phyloP scores from a whole-genome alignment of 2,113 vertebrate genomes.

The Suricata suricatta region DNA sequence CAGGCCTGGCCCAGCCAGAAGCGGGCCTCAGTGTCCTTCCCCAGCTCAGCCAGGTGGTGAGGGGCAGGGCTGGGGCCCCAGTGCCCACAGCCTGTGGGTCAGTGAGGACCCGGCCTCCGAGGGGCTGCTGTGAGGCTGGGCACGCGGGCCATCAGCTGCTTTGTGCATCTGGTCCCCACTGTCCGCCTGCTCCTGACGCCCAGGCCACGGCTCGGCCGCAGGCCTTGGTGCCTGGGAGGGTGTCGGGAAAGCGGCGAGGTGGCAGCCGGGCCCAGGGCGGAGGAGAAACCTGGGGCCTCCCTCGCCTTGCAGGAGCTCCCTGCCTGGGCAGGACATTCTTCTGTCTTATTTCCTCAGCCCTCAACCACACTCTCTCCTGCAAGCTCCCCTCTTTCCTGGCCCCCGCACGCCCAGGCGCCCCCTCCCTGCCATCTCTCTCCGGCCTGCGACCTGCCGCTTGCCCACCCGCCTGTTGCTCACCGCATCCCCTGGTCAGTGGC shows the following conservation, averaged over 20 bases:
- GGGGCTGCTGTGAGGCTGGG: neutral
- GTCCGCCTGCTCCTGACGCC: neutral
- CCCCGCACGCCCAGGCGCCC: neutral
- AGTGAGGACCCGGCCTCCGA: neutral
- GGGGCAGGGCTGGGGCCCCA: neutral
- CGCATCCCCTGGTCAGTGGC: neutral
- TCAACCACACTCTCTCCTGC: neutral
- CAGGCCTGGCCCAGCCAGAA: neutral
- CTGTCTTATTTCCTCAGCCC: neutral
- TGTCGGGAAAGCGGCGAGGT: accelerated
- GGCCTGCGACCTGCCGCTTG: too few relatives aligned
- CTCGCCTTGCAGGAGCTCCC: neutral
- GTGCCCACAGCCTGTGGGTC: neutral
- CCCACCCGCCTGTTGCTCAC: neutral
- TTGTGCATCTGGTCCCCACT: neutral
- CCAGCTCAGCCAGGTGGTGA: neutral
- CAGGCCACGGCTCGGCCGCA: neutral
- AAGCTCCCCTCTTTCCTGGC: neutral
- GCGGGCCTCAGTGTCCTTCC: neutral
- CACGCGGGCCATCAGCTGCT: neutral
- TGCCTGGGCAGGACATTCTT: accelerated
- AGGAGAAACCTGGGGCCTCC: accelerated
- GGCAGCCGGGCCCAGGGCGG: neutral
- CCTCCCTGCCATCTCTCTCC: neutral
- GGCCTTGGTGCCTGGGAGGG: neutral